Evolutionary conservation across 2,888 invertebrate genomes (phyloP).

Genomic region (Serripes groenlandicus): DNA sequence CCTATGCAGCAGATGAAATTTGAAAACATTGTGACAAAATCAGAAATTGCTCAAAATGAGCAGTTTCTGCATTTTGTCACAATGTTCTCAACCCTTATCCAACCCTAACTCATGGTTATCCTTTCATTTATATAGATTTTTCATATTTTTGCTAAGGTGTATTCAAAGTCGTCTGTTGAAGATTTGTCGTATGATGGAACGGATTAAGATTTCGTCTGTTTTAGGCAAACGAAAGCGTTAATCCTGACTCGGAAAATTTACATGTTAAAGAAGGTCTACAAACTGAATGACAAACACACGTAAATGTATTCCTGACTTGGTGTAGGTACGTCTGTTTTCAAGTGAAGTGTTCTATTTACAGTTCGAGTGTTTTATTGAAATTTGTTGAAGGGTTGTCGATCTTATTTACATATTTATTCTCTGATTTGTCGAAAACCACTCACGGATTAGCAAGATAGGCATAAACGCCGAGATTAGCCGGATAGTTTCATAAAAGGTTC

Average conservation of each 20-base stretch:
- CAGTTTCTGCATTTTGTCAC: slow-evolving; percentile 6
- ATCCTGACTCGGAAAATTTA: not conserved
- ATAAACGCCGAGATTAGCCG: no score
- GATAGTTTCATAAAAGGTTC: no score
- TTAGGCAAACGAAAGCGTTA: not conserved
- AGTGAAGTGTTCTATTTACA: no score
- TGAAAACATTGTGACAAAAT: slow-evolving; percentile 1
- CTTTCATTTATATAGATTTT: not conserved
- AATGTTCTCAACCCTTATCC: not conserved
- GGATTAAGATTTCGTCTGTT: no score
- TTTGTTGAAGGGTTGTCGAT: not conserved
- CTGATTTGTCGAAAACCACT: slow-evolving; percentile 46
- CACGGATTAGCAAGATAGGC: slow-evolving; percentile 51
- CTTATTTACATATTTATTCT: slow-evolving; percentile 56
- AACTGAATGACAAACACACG: no score
- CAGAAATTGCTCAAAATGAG: slow-evolving; percentile 2
- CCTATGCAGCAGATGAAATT: no score
- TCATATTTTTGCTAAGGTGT: no score
- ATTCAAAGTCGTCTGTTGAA: no score
- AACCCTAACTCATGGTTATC: not conserved
- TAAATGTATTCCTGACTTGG: no score
- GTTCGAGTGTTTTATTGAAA: not conserved
- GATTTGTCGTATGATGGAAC: no score
- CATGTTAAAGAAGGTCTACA: not conserved
- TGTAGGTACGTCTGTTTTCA: no score